Conservation (phyloP, 2,888 invertebrate species). For the Tetrapedia diversipes region DNA sequence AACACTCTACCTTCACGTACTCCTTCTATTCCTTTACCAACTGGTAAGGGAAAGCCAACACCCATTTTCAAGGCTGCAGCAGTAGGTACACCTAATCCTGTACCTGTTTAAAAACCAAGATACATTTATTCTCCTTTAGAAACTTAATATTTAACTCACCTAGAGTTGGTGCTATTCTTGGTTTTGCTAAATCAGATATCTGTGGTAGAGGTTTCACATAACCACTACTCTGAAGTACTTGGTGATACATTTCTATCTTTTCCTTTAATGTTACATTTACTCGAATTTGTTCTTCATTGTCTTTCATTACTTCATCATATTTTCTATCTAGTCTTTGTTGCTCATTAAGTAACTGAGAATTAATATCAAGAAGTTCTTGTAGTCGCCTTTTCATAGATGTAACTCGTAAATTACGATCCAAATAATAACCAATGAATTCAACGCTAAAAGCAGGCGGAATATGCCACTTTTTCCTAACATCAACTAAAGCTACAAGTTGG, state of each 20-base stretch:
- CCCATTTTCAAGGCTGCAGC: constrained; percentile 94
- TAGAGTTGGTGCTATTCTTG: constrained; percentile 75
- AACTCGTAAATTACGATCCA: constrained; percentile 93
- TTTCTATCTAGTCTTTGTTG: constrained; percentile 90
- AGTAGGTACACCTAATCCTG: constrained; percentile 88
- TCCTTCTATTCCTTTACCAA: constrained; percentile 88
- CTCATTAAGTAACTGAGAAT: constrained; percentile 89
- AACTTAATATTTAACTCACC: constrained; percentile 66
- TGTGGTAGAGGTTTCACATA: constrained; percentile 78
- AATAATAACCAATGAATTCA: constrained; percentile 96
- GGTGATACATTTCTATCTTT: constrained; percentile 82
- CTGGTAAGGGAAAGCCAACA: constrained; percentile 91
- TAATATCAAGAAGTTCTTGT: constrained; percentile 89
- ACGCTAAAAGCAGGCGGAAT: constrained; percentile 96
- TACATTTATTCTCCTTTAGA: neutral
- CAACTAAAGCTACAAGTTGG: constrained; percentile 91
- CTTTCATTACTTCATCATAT: constrained; percentile 90
- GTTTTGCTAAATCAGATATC: constrained; percentile 76
- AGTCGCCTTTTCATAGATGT: constrained; percentile 90
- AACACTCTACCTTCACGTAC: constrained; percentile 87
- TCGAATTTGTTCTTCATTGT: constrained; percentile 87
- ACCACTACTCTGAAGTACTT: constrained; percentile 76
- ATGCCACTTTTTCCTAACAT: constrained; percentile 96
- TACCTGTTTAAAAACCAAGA: constrained; percentile 63
- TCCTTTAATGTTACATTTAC: constrained; percentile 86